Conservation (phyloP, 2,888 invertebrate species). For the Mylabris sibirica region DNA sequence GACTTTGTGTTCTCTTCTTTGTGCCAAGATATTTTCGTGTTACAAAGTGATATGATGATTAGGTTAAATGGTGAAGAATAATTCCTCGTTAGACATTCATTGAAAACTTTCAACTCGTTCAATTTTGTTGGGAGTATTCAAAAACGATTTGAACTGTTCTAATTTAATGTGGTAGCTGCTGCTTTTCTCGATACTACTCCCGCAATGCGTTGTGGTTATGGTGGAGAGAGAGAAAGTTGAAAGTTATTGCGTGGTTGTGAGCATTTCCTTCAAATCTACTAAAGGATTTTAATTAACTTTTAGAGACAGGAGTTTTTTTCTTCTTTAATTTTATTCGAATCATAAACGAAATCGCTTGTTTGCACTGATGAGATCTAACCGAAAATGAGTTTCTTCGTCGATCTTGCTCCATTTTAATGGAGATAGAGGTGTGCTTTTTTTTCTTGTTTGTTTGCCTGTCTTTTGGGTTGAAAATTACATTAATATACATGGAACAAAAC, state of each 20-base stretch:
- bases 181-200: conserved; percentile 27
- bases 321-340: conserved; percentile 21
- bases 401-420: neutral
- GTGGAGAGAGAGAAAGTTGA: conserved; percentile 22
- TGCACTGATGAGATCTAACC: conserved; percentile 7
- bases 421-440: neutral
- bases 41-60: conserved; percentile 62
- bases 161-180: conserved; percentile 53
- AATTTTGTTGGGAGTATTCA: conserved; percentile 52
- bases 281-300: conserved; percentile 52
- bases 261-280: conserved; percentile 45
- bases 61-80: conserved; percentile 62
- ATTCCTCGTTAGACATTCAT: conserved; percentile 62
- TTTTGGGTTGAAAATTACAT: neutral
- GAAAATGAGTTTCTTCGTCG: neutral
- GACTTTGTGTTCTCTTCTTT: neutral
- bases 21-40: conserved; percentile 48
- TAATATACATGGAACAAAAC: neutral
- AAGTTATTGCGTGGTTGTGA: conserved; percentile 42
- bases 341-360: conserved; percentile 12
- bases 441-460: too few relatives aligned
- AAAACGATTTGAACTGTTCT: conserved; percentile 57
- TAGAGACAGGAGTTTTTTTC: conserved; percentile 18
- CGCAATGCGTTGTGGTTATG: conserved; percentile 25
- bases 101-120: conserved; percentile 59